These are phyloP conservation scores for Nyctalus aviator DNA, from an alignment of 2,797 vertebrate genomes.

Conservation along the genomic window DNA sequence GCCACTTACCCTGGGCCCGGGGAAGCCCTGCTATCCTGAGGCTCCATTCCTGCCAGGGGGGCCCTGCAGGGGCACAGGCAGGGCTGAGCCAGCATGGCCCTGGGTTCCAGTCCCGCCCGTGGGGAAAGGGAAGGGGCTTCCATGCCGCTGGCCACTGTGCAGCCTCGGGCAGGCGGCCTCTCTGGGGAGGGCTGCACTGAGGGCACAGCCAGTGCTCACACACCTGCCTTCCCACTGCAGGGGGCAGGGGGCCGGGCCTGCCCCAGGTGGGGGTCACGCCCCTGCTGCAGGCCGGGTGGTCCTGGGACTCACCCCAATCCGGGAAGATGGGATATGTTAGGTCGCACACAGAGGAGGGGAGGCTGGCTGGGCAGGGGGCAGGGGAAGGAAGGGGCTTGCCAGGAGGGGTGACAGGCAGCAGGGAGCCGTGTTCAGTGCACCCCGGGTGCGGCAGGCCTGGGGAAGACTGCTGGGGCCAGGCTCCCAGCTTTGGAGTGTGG, in stretches of 20 bases:
- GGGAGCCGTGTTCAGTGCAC: no score
- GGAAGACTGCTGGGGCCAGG: no score
- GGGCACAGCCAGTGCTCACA: no score
- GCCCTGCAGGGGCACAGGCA: conserved; percentile 82
- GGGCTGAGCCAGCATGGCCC: not conserved
- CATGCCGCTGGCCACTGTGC: no score
- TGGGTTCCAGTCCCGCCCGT: not conserved
- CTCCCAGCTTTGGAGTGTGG: no score
- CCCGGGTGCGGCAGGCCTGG: not conserved
- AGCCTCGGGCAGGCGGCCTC: accelerated
- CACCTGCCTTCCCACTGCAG: not conserved
- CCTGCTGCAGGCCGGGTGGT: not conserved
- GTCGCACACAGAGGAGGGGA: not conserved
- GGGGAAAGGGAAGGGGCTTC: not conserved
- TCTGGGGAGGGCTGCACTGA: not conserved
- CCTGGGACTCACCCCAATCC: accelerated
- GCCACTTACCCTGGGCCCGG: conserved; percentile 87
- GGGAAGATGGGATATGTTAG: not conserved
- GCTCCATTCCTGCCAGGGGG: conserved; percentile 85
- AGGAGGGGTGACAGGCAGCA: not conserved
- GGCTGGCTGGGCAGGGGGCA: not conserved
- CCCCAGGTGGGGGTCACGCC: not conserved
- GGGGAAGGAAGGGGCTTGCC: no score
- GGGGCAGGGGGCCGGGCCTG: not conserved
- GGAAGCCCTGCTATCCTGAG: conserved; percentile 86